These are phyloP conservation scores for Butastur rufipennis DNA, from an alignment of 2,113 vertebrate species.

Conservation along the genomic window DNA sequence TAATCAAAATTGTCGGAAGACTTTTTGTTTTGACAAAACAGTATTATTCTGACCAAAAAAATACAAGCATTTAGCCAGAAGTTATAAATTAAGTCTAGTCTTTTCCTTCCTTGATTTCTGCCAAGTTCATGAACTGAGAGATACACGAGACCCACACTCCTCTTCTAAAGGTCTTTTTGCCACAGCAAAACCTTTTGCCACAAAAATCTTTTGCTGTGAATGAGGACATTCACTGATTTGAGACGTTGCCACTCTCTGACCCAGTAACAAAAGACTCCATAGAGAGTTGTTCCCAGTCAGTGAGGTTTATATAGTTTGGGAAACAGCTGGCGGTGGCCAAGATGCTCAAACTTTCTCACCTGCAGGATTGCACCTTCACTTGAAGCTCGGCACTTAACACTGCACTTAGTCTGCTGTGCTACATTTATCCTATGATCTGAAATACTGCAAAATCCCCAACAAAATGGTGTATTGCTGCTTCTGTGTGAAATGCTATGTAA, in stretches of 20 bases:
- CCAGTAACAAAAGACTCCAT: accelerated
- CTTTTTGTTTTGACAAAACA: background rate
- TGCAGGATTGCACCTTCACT: background rate
- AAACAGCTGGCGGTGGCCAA: background rate
- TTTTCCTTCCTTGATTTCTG: background rate
- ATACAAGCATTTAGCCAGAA: background rate
- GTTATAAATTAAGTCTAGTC: background rate
- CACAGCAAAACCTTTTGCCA: background rate
- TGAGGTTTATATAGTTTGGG: background rate
- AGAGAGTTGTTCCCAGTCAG: background rate
- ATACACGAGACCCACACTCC: background rate
- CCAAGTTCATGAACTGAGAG: background rate
- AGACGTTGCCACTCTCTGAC: accelerated
- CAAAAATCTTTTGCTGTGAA: background rate
- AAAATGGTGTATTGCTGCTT: background rate
- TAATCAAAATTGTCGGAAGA: background rate
- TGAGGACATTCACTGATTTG: background rate
- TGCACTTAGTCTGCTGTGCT: background rate
- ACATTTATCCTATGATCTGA: background rate
- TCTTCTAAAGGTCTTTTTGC: background rate
- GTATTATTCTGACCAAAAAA: background rate
- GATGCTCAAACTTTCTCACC: background rate
- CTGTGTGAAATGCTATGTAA: background rate
- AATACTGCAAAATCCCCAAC: background rate
- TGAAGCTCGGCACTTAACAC: background rate